Conservation (phyloP, 2,113 vertebrate genomes). For the Spermophilus dauricus region DNA sequence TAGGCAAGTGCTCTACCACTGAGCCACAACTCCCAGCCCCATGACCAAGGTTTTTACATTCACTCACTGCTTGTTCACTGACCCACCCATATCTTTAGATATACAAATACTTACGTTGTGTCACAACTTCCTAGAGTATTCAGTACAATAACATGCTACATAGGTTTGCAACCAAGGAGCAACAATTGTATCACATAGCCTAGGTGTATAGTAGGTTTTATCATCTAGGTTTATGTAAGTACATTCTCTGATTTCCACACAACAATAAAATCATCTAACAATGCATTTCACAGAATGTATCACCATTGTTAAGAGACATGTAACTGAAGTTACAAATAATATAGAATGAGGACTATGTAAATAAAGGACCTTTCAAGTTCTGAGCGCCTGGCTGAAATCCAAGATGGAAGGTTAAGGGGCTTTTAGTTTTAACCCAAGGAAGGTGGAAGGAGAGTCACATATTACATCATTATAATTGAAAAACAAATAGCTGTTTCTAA, state of each 20-base stretch:
- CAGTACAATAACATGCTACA: not conserved
- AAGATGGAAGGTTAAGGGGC: not conserved
- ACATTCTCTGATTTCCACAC: not conserved
- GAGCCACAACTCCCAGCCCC: too few species aligned
- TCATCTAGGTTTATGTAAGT: not conserved
- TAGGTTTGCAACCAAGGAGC: not conserved
- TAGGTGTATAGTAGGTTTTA: not conserved
- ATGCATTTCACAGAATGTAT: not conserved
- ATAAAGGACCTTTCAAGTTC: not conserved
- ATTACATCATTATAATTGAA: not conserved
- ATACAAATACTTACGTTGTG: not conserved
- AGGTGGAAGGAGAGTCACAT: not conserved
- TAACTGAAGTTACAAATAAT: not conserved
- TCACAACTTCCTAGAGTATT: not conserved
- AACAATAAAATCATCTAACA: not conserved
- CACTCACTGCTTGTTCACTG: not conserved
- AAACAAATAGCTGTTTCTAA: constrained; percentile 39
- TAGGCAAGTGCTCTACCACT: too few species aligned
- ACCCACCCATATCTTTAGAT: not conserved
- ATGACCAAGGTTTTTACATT: not conserved
- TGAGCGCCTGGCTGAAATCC: constrained; percentile 26
- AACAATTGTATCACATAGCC: not conserved
- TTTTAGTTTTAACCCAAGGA: constrained; percentile 31
- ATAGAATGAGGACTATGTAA: not conserved
- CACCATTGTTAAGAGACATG: not conserved